Conservation (phyloP, 1,140 invertebrate genomes). For the Xylocopa sonorina region DNA sequence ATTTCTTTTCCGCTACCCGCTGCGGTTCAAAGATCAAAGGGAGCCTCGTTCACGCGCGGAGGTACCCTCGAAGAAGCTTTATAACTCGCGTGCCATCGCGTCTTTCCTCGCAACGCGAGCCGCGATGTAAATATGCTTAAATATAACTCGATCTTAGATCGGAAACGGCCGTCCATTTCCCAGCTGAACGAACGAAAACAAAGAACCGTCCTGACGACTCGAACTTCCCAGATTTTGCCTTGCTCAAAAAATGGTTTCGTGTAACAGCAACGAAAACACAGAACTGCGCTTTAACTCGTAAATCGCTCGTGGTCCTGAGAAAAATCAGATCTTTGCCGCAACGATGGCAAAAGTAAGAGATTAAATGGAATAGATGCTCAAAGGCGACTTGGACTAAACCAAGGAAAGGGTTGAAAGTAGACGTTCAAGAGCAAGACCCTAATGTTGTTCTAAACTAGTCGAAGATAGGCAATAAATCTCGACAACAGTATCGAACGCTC, state of each 20-base stretch:
- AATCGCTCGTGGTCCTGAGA: no score
- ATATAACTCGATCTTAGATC: constrained; percentile 48
- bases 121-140: constrained; percentile 51
- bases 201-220: neutral
- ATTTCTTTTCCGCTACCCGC: no score
- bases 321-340: no score
- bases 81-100: constrained; percentile 10
- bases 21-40: constrained; percentile 28
- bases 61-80: constrained; percentile 39
- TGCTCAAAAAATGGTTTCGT: neutral
- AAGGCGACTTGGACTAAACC: no score
- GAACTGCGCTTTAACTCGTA: neutral
- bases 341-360: no score
- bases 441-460: no score
- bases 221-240: neutral
- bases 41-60: neutral
- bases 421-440: no score
- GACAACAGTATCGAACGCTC: no score
- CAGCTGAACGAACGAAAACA: constrained; percentile 32
- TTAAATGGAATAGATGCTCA: no score
- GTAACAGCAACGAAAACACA: neutral
- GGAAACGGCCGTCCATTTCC: constrained; percentile 26
- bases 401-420: no score
- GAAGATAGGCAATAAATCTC: no score
- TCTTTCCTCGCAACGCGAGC: neutral